A percentile compares a stretch with the other conserved stretches of the same genome.
Conservation (phyloP, 2,797 vertebrate genomes). For the Acanthurus lineatus region DNA sequence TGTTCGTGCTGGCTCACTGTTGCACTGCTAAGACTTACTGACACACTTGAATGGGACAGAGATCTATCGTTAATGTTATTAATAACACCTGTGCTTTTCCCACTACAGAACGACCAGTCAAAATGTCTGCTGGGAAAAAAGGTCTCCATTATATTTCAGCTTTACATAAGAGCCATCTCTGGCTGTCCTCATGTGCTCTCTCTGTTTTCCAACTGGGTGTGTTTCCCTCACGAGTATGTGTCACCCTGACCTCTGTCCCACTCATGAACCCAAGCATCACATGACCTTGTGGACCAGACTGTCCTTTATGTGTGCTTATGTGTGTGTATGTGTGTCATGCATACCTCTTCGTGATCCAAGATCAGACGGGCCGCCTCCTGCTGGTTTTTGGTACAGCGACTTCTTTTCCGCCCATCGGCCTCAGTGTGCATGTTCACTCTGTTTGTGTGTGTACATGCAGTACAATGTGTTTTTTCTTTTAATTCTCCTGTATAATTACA, state of each 20-base stretch:
- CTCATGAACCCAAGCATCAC: constrained; percentile 63
- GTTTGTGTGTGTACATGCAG: constrained; percentile 14
- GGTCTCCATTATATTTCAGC: neutral
- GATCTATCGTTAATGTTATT: neutral
- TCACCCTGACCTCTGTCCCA: constrained; percentile 47
- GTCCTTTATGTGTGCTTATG: constrained; percentile 33
- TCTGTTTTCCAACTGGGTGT: constrained; percentile 31
- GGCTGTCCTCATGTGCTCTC: constrained; percentile 46
- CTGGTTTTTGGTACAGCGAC: constrained; percentile 55
- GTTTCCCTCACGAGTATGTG: neutral
- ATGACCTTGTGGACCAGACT: constrained; percentile 68
- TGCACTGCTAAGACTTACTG: neutral
- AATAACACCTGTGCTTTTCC: neutral
- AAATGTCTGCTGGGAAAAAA: neutral
- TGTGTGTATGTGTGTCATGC: constrained; percentile 32
- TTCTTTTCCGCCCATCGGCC: constrained; percentile 29
- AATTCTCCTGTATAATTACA: constrained; percentile 61
- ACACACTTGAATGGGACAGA: neutral
- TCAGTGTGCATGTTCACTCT: constrained; percentile 20
- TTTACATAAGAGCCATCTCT: constrained; percentile 35
- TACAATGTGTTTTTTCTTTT: constrained; percentile 39
- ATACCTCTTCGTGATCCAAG: constrained; percentile 49
- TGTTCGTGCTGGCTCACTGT: neutral
- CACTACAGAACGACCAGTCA: neutral
- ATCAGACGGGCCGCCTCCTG: constrained; percentile 38